Base-by-base conservation (phyloP, 2,888 invertebrate species). In the Plagodis pulveraria region DNA sequence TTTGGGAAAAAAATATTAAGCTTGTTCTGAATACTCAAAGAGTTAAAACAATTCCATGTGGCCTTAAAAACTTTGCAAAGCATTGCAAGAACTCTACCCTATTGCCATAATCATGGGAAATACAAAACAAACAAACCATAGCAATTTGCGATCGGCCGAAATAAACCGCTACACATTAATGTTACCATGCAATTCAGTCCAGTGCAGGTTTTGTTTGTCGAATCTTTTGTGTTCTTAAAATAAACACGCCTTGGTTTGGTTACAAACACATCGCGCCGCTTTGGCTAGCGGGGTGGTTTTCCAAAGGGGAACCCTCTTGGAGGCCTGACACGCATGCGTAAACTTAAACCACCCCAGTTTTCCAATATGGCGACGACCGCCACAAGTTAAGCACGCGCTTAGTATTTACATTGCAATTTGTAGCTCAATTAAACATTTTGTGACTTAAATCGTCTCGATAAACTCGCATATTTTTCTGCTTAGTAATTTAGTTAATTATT, bases 311-410 rank as follows among this genome's bases (percentile, higher is more conserved):
- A 78, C 81, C 78, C 81, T 70, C 67, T 64, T 11, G 10, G 60
- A 75, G 74, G 78, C 78, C 76, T 76, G 79, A 42, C 51, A 82
- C 91, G 90, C 91, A 89, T 89, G 91, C 90, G 90, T 78, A 65
- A 75, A 73, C 50, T 47, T 51, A 68, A 75, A 67, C 81, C 78
- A 79, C 88, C 89, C 89, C 77, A 80, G 75, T 75, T 72, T 84
- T 84, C 82, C 90, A 91, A 91, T 90, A 91, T 91, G 91, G 91
- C 91, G 90, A 64, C 83, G 81, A 71, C 78, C 89, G 90, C 89
- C 91, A 87, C 80, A 79, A 84, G 80, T 79, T 74, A 73, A 84
- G 80, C 90, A 91, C 91, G 90, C 89, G 84, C 79, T 74, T 68
- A 76, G 67, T 87, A 83, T 87, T 87, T 84, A 82, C 80, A 80